Evolutionary conservation across 2,888 invertebrate species (phyloP).

Genomic region (Troides aeacus): DNA sequence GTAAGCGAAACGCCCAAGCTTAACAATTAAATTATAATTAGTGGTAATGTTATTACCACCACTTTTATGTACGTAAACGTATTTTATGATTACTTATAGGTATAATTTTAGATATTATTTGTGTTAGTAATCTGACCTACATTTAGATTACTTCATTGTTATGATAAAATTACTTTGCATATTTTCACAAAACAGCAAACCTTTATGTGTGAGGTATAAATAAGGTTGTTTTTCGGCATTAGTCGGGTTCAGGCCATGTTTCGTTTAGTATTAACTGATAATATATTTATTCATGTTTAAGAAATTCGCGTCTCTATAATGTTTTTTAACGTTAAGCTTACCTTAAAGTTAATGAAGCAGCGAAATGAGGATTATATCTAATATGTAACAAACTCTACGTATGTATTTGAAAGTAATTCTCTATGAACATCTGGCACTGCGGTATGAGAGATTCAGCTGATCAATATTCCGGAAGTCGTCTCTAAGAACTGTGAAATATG

Average conservation of each 20-base stretch:
- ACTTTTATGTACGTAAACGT: too few species aligned
- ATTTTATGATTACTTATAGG: too few species aligned
- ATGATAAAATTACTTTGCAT: neutral
- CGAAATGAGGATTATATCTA: conserved; percentile 37
- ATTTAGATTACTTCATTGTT: neutral
- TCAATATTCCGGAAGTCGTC: conserved; percentile 75
- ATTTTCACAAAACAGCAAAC: neutral
- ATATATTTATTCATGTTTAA: neutral
- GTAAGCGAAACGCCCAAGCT: too few species aligned
- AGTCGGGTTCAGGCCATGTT: neutral
- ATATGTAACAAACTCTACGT: conserved; percentile 58
- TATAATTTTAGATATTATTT: neutral
- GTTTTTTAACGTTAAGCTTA: neutral
- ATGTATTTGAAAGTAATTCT: conserved; percentile 78
- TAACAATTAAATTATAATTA: too few species aligned
- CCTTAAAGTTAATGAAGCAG: too few species aligned
- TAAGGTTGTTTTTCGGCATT: neutral
- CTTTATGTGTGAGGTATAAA: neutral
- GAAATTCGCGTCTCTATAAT: neutral
- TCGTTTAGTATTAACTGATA: neutral
- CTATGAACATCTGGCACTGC: conserved; percentile 72
- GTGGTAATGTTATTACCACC: too few species aligned
- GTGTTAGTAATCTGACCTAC: neutral
- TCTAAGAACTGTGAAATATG: conserved; percentile 74
- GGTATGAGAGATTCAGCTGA: conserved; percentile 74